A percentile compares a stretch with the other conserved stretches of the same genome.
Conservation (phyloP, 1,140 invertebrate species). For the Penaeus japonicus region DNA sequence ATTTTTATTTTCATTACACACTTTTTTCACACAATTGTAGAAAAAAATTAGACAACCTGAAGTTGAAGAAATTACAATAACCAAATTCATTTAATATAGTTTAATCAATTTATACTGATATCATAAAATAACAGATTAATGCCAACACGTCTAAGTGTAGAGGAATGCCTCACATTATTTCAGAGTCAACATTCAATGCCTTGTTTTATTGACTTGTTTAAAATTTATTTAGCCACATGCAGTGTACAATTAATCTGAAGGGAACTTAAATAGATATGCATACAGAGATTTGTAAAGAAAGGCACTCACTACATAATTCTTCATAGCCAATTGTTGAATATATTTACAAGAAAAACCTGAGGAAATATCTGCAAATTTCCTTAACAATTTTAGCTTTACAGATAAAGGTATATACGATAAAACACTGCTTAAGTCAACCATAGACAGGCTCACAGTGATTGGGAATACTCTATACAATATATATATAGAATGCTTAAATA, state of each 20-base stretch:
- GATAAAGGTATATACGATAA: conserved; percentile 15
- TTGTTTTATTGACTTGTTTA: background rate
- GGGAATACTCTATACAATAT: conserved; percentile 20
- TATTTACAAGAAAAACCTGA: conserved; percentile 52
- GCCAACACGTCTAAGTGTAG: background rate
- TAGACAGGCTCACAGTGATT: background rate
- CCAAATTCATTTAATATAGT: too few relatives aligned
- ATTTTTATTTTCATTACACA: too few relatives aligned
- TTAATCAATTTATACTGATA: too few relatives aligned
- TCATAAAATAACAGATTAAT: too few relatives aligned
- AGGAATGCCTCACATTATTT: background rate
- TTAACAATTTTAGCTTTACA: conserved; percentile 26
- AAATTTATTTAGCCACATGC: background rate
- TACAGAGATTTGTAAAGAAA: conserved; percentile 44
- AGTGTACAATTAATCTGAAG: background rate
- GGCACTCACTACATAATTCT: conserved; percentile 44
- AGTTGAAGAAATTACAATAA: too few relatives aligned
- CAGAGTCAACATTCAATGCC: background rate
- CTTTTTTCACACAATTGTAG: too few relatives aligned
- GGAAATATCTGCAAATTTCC: conserved; percentile 35
- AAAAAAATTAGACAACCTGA: too few relatives aligned
- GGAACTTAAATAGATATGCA: conserved; percentile 25
- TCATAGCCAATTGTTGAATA: conserved; percentile 13
- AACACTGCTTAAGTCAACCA: conserved; percentile 21
- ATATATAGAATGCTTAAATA: conserved; percentile 42